Percentiles rank a stretch among this genome's conserved stretches.
phyloP scores from a whole-genome alignment of 2,113 vertebrate species.

The Ranitomeya imitator region DNA sequence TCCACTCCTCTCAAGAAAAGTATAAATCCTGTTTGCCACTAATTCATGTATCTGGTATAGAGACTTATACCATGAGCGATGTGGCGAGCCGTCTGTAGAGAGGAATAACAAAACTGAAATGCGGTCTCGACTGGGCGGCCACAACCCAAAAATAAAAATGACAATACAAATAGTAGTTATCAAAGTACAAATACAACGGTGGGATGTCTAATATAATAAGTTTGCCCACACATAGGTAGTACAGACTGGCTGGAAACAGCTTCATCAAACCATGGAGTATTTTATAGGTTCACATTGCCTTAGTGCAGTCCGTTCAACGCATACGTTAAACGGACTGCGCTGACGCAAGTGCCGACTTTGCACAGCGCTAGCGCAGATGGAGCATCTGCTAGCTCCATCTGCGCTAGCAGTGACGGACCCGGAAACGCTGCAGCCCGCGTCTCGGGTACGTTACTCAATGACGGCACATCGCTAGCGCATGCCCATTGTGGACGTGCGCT shows the following conservation, averaged over 20 bases:
- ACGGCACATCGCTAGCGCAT: too few relatives aligned
- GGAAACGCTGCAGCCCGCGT: too few relatives aligned
- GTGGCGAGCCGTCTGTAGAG: not conserved
- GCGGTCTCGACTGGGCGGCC: not conserved
- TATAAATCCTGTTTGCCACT: not conserved
- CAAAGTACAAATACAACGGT: not conserved
- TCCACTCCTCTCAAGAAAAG: not conserved
- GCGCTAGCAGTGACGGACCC: too few relatives aligned
- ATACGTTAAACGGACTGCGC: too few relatives aligned
- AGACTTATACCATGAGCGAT: not conserved
- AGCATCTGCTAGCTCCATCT: too few relatives aligned
- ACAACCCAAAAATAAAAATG: slow-evolving; percentile 26
- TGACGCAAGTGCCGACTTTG: too few relatives aligned
- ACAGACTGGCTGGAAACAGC: not conserved
- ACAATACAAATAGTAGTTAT: slow-evolving; percentile 17
- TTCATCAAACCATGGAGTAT: not conserved
- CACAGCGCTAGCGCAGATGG: too few relatives aligned
- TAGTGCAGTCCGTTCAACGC: too few relatives aligned
- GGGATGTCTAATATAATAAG: not conserved
- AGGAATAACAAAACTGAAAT: not conserved
- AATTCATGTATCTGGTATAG: slow-evolving; percentile 8
- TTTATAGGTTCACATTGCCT: too few relatives aligned
- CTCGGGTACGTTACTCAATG: too few relatives aligned
- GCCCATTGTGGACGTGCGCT: too few relatives aligned
- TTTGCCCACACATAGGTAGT: not conserved